Evolutionary conservation across 2,797 vertebrate genomes (phyloP).

Genomic region (Sebastes kiyomatsui): DNA sequence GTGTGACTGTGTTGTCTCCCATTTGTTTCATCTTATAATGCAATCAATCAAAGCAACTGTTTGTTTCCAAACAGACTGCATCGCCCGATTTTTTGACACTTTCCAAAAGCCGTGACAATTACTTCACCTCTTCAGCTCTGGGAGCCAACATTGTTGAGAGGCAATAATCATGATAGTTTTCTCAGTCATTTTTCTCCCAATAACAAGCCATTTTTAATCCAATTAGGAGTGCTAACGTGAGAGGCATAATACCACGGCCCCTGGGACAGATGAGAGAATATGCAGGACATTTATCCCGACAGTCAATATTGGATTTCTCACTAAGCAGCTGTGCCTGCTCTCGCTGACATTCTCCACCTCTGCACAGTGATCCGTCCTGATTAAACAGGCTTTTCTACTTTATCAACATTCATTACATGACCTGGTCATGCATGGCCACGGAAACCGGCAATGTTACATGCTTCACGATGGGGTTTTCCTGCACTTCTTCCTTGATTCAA

Average conservation of each 20-base stretch:
- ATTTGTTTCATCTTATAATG: slow-evolving; percentile 20
- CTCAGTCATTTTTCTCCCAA: slow-evolving; percentile 79
- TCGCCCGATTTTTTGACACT: slow-evolving; percentile 57
- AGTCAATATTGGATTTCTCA: slow-evolving; percentile 84
- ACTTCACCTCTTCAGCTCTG: slow-evolving; percentile 54
- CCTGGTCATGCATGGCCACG: slow-evolving; percentile 72
- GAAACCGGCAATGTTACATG: slow-evolving; percentile 66
- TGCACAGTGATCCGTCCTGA: slow-evolving; percentile 82
- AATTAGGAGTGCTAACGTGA: slow-evolving; percentile 81
- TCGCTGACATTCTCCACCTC: slow-evolving; percentile 83
- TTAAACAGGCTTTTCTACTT: slow-evolving; percentile 81
- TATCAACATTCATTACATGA: slow-evolving; percentile 83
- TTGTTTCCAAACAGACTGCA: slow-evolving; percentile 24
- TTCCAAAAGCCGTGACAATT: slow-evolving; percentile 53
- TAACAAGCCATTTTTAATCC: slow-evolving; percentile 84
- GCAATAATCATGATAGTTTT: slow-evolving; percentile 81
- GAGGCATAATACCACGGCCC: slow-evolving; percentile 79
- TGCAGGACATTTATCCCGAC: slow-evolving; percentile 83
- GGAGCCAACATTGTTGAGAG: slow-evolving; percentile 71
- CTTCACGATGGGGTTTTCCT: slow-evolving; percentile 56
- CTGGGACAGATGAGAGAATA: slow-evolving; percentile 83
- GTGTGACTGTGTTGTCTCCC: not conserved
- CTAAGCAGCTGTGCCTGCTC: slow-evolving; percentile 83
- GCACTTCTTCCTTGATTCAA: slow-evolving; percentile 42
- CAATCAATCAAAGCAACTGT: slow-evolving; percentile 45